These are phyloP conservation scores for Neofelis nebulosa DNA, from an alignment of 2,113 vertebrate species.

Conservation along the genomic window DNA sequence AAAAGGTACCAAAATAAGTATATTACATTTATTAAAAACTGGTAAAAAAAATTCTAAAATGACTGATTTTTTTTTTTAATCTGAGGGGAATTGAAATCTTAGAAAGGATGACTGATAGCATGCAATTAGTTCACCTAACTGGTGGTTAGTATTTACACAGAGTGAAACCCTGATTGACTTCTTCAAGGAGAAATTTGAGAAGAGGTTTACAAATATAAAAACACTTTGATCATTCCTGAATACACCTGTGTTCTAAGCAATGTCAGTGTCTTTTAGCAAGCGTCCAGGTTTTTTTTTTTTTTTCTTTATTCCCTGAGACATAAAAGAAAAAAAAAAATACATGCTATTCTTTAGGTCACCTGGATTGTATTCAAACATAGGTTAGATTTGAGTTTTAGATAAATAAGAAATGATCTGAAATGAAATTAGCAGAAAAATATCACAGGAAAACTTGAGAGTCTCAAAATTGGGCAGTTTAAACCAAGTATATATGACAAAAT, in stretches of 20 bases:
- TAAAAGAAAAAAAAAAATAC: not conserved
- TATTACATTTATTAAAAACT: not conserved
- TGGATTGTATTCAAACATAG: not conserved
- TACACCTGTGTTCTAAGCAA: not conserved
- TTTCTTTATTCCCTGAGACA: not conserved
- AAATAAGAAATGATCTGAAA: not conserved
- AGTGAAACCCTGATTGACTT: not conserved
- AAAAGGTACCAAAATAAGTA: not conserved
- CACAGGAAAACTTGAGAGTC: not conserved
- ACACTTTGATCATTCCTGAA: not conserved
- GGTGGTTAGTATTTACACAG: not conserved
- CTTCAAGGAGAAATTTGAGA: not conserved
- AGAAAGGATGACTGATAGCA: not conserved
- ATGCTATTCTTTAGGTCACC: not conserved
- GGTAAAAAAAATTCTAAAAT: not conserved
- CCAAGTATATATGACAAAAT: not conserved
- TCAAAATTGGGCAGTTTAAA: not conserved
- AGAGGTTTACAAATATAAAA: not conserved
- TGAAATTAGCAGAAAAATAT: not conserved
- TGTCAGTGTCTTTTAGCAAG: too few species aligned
- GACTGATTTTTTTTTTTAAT: not conserved
- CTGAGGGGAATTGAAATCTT: not conserved
- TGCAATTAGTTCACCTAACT: not conserved
- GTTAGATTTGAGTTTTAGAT: not conserved
- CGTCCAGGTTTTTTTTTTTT: accelerated